These are phyloP conservation scores for Chaetura pelagica DNA, from an alignment of 2,113 vertebrate genomes.

Conservation along the genomic window DNA sequence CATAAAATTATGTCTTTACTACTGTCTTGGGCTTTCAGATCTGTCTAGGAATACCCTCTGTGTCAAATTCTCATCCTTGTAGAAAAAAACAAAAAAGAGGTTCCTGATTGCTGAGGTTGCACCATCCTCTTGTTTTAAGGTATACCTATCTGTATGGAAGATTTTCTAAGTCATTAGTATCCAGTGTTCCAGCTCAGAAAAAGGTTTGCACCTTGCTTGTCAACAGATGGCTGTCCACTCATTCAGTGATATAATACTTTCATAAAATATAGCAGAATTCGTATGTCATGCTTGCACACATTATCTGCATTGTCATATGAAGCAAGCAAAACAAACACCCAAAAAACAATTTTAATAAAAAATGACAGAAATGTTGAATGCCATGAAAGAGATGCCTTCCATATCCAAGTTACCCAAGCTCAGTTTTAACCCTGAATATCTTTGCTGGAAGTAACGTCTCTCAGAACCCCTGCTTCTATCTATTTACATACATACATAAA, in stretches of 20 bases:
- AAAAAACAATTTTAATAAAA: neutral
- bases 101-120: neutral
- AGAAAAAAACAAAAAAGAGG: neutral
- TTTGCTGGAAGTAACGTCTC: neutral
- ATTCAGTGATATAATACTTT: neutral
- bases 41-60: neutral
- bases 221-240: neutral
- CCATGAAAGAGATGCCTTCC: fast-evolving
- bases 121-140: neutral
- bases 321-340: neutral
- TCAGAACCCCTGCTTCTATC: neutral
- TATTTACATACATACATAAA: neutral
- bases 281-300: neutral
- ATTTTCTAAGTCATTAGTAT: neutral
- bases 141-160: neutral
- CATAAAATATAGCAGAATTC: neutral
- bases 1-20: neutral
- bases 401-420: neutral
- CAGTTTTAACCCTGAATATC: neutral
- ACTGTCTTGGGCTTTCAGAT: neutral
- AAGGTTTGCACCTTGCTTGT: neutral
- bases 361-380: neutral
- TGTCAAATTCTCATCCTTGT: neutral
- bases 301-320: neutral
- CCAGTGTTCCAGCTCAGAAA: neutral